A percentile compares a stretch with the other conserved stretches of the same genome.
These are phyloP conservation scores for Prionace glauca DNA, from an alignment of 2,797 vertebrate genomes.

Conservation along the genomic window DNA sequence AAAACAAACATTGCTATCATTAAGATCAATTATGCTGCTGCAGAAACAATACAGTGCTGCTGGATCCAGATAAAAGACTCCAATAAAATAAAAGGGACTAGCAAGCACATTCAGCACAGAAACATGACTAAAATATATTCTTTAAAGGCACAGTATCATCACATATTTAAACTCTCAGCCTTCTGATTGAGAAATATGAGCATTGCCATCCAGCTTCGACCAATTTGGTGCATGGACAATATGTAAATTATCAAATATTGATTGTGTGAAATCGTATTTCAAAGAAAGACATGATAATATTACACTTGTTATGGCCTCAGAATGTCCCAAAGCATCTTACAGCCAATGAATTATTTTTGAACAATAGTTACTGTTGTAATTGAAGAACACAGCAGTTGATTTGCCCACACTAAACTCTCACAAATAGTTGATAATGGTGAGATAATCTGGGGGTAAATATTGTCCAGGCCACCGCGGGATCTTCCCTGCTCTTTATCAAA, in stretches of 20 bases:
- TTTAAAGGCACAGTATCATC: no score
- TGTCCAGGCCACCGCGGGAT: background rate
- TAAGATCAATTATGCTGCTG: no score
- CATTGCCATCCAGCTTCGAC: background rate
- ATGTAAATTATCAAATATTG: background rate
- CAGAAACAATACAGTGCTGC: no score
- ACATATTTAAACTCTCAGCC: background rate
- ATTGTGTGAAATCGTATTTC: background rate
- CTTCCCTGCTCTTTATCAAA: background rate
- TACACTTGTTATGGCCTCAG: background rate
- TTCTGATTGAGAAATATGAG: background rate
- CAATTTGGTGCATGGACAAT: background rate
- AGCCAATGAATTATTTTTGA: background rate
- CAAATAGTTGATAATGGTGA: background rate
- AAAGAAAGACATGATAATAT: background rate
- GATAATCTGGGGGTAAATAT: background rate
- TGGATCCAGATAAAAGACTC: no score
- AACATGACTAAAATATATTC: no score
- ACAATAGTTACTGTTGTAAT: background rate
- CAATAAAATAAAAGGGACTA: no score
- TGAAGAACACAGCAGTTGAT: background rate
- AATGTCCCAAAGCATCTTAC: background rate
- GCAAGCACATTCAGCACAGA: no score
- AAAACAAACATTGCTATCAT: no score
- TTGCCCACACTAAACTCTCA: background rate